Evolutionary conservation across 2,797 vertebrate species (phyloP).

Genomic region (Australoheros facetus): DNA sequence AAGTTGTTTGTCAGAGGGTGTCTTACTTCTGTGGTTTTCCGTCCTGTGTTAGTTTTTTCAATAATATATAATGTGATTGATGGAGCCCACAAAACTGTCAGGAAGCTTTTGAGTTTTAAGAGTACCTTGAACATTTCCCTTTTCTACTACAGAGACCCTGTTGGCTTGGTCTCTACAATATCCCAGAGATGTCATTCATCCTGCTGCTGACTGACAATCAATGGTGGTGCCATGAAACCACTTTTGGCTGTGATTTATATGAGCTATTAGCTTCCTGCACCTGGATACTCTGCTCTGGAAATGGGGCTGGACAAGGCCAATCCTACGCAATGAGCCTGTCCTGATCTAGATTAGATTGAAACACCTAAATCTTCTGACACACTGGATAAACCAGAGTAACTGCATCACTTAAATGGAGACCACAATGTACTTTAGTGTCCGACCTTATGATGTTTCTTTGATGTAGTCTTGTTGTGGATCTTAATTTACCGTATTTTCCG

Average conservation of each 20-base stretch:
- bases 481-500: too few relatives aligned
- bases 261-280: slow-evolving; percentile 64
- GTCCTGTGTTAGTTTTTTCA: not conserved
- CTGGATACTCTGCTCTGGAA: slow-evolving; percentile 56
- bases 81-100: not conserved
- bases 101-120: slow-evolving; percentile 16
- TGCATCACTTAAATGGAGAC: slow-evolving; percentile 15
- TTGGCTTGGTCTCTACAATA: slow-evolving; percentile 42
- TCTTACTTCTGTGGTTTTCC: not conserved
- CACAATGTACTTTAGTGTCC: not conserved
- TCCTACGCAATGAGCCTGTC: slow-evolving; percentile 30
- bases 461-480: not conserved
- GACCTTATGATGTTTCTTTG: not conserved
- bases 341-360: slow-evolving; percentile 57
- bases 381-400: slow-evolving; percentile 26
- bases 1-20: not conserved
- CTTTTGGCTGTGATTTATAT: slow-evolving; percentile 70
- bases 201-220: slow-evolving; percentile 65
- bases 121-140: not conserved
- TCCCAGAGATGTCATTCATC: slow-evolving; percentile 61
- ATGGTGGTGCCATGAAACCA: slow-evolving; percentile 45
- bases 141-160: slow-evolving; percentile 13
- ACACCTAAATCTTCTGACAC: slow-evolving; percentile 52
- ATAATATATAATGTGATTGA: slow-evolving; percentile 3
- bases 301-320: slow-evolving; percentile 38